phyloP scores from a whole-genome alignment of 2,797 vertebrate genomes.

The Xenentodon cancila region DNA sequence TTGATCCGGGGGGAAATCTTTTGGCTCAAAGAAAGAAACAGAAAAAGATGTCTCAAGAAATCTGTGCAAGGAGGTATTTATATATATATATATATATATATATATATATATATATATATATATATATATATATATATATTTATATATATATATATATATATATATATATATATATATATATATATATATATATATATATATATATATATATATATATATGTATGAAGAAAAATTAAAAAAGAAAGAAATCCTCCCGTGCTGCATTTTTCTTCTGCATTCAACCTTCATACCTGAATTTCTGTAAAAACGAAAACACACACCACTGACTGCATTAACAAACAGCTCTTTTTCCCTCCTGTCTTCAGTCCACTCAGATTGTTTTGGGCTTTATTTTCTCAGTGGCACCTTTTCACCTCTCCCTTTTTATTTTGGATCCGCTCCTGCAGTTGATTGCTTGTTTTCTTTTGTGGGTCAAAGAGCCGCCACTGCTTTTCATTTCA shows the following conservation, averaged over 20 bases:
- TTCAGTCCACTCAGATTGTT: conserved; percentile 36
- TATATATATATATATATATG: too few relatives aligned
- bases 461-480: conserved; percentile 54
- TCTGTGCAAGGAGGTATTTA: conserved; percentile 21
- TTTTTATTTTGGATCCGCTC: conserved; percentile 28
- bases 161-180: too few relatives aligned
- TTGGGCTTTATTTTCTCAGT: conserved; percentile 40
- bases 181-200: too few relatives aligned
- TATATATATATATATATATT: too few relatives aligned
- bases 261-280: conserved; percentile 40
- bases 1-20: conserved; percentile 65
- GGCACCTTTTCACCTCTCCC: conserved; percentile 58
- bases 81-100: too few relatives aligned
- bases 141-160: too few relatives aligned
- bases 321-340: conserved; percentile 70
- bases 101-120: too few relatives aligned
- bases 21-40: conserved; percentile 38
- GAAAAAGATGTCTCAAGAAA: conserved; percentile 47
- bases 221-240: conserved; percentile 5
- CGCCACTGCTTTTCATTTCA: conserved; percentile 44
- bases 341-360: background rate
- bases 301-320: conserved; percentile 20
- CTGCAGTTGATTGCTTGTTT: conserved; percentile 58
- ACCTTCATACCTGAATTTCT: conserved; percentile 49
- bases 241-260: conserved; percentile 38